Conservation (phyloP, 2,888 invertebrate genomes). For the Rhamphomyia laevipes region DNA sequence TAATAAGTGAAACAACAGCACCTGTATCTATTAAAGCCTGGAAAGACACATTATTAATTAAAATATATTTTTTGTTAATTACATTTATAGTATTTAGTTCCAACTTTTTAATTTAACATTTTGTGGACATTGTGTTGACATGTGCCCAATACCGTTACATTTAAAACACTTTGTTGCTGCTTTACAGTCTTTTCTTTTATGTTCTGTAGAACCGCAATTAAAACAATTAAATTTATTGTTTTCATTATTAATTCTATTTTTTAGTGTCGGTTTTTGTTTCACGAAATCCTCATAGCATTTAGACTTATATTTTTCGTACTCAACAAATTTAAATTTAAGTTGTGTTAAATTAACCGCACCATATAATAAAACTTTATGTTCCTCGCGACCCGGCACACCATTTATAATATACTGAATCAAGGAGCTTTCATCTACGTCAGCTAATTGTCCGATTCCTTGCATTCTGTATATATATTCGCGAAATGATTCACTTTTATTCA, state of each 20-base stretch:
- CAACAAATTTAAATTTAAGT: slow-evolving; percentile 8
- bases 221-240: slow-evolving; percentile 6
- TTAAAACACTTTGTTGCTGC: slow-evolving; percentile 25
- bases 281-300: background rate
- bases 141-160: slow-evolving; percentile 22
- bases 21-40: slow-evolving; percentile 5
- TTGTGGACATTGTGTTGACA: slow-evolving; percentile 3
- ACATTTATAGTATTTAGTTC: slow-evolving; percentile 3
- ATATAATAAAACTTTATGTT: slow-evolving; percentile 7
- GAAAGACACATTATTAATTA: background rate
- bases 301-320: slow-evolving; percentile 2
- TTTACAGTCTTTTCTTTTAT: slow-evolving; percentile 8
- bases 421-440: slow-evolving; percentile 6
- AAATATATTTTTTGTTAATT: background rate
- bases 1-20: slow-evolving; percentile 2
- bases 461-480: slow-evolving; percentile 10
- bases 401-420: slow-evolving; percentile 9
- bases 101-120: background rate
- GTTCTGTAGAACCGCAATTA: slow-evolving; percentile 10
- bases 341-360: slow-evolving; percentile 2
- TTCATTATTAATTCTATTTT: background rate
- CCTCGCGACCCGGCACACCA: too few relatives aligned
- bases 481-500: slow-evolving; percentile 7
- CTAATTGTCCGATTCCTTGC: slow-evolving; percentile 2
- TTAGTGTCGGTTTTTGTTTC: background rate